A percentile compares a stretch with the other conserved stretches of the same genome.
These are phyloP conservation scores for Sinocyclocheilus grahami DNA, from an alignment of 2,113 vertebrate genomes.

Conservation along the genomic window DNA sequence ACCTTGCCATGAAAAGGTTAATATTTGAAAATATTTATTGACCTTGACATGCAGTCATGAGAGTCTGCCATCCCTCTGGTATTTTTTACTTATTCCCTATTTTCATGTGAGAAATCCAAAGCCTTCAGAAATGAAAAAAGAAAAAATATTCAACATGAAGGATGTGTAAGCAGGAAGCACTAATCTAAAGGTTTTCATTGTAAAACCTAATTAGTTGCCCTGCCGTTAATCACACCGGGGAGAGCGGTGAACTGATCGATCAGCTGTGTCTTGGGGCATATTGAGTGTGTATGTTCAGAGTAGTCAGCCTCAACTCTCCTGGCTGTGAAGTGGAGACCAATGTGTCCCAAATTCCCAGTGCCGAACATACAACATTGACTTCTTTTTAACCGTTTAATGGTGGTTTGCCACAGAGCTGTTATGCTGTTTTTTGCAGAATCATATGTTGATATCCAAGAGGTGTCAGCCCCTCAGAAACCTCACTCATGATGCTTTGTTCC, in stretches of 20 bases:
- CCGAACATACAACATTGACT: not conserved
- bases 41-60: too few species aligned
- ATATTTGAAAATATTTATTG: too few species aligned
- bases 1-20: too few species aligned
- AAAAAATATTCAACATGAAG: not conserved
- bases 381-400: not conserved
- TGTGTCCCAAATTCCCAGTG: not conserved
- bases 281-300: conserved; percentile 5
- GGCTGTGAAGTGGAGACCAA: not conserved
- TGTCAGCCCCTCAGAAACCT: too few species aligned
- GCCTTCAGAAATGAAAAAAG: not conserved
- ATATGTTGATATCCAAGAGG: too few species aligned
- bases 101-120: too few species aligned
- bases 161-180: not conserved
- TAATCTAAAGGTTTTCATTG: conserved; percentile 31
- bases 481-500: too few species aligned
- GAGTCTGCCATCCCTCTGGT: too few species aligned
- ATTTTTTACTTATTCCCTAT: too few species aligned
- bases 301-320: not conserved
- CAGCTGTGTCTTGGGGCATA: conserved; percentile 6
- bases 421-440: not conserved
- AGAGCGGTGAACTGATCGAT: conserved; percentile 19
- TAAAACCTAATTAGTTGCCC: conserved; percentile 42
- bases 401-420: not conserved
- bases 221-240: conserved; percentile 24